Evolutionary conservation across 1,140 invertebrate genomes (phyloP).

Genomic region (Papilio polytes): DNA sequence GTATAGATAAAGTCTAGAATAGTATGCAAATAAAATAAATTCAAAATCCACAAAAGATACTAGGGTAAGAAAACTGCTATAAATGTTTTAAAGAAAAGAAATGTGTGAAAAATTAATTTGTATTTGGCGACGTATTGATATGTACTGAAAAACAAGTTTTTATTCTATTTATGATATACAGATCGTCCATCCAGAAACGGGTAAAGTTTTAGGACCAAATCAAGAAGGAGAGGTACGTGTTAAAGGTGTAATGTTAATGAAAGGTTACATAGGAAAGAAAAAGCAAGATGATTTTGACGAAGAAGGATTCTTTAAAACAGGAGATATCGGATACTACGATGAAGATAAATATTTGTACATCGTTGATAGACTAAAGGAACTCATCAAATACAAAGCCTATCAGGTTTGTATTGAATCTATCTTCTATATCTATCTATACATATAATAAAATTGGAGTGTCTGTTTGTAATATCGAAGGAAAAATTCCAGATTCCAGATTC

Average conservation of each 20-base stretch:
- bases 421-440: too few species aligned
- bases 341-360: constrained; percentile 88
- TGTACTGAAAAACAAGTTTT: background rate
- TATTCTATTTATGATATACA: constrained; percentile 37
- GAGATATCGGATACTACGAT: constrained; percentile 91
- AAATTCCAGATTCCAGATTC: too few species aligned
- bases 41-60: background rate
- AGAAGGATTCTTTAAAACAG: constrained; percentile 91
- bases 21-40: too few species aligned
- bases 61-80: background rate
- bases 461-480: too few species aligned
- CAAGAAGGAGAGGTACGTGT: constrained; percentile 88
- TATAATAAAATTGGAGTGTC: too few species aligned
- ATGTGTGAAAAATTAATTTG: too few species aligned
- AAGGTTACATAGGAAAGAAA: constrained; percentile 87
- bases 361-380: constrained; percentile 90
- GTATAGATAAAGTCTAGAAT: too few species aligned
- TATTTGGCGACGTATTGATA: too few species aligned
- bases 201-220: constrained; percentile 85
- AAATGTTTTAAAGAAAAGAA: too few species aligned
- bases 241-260: constrained; percentile 87
- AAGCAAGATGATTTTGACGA: constrained; percentile 87
- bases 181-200: constrained; percentile 85
- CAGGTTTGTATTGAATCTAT: constrained; percentile 83
- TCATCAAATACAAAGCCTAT: constrained; percentile 91